Percentiles rank a stretch among this genome's conserved stretches.
Conservation (phyloP, 2,888 invertebrate genomes). For the Phyllotreta cruciferae region DNA sequence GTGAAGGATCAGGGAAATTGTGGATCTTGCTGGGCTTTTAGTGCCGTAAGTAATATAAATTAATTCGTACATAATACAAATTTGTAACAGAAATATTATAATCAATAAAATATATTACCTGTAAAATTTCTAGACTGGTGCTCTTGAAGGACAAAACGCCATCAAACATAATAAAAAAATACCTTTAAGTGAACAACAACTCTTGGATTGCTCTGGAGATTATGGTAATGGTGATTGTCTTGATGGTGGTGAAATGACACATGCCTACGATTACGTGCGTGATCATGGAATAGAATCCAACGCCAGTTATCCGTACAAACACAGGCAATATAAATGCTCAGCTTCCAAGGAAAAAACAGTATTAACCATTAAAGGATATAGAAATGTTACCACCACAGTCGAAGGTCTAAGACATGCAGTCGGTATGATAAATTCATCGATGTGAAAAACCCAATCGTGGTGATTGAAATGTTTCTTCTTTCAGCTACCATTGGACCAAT, state of each 20-base stretch:
- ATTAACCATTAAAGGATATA: neutral
- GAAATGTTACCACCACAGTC: neutral
- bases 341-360: neutral
- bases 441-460: neutral
- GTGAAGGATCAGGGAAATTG: conserved; percentile 66
- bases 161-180: conserved; percentile 60
- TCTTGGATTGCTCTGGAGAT: conserved; percentile 62
- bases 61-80: too few relatives aligned
- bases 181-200: conserved; percentile 64
- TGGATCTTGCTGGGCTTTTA: conserved; percentile 73
- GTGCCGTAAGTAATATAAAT: conserved; percentile 61
- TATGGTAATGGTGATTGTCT: conserved; percentile 62
- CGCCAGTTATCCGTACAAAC: conserved; percentile 62
- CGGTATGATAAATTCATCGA: neutral
- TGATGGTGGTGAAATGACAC: conserved; percentile 62
- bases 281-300: conserved; percentile 65
- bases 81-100: too few relatives aligned
- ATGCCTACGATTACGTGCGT: conserved; percentile 60
- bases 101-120: neutral
- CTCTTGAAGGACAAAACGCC: conserved; percentile 63
- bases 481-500: conserved; percentile 38
- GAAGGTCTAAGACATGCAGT: conserved; percentile 2
- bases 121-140: conserved; percentile 61
- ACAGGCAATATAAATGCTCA: conserved; percentile 30
- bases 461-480: conserved; percentile 6